phyloP scores from a whole-genome alignment of 1,140 invertebrate genomes.

The Kradibia gibbosae region DNA sequence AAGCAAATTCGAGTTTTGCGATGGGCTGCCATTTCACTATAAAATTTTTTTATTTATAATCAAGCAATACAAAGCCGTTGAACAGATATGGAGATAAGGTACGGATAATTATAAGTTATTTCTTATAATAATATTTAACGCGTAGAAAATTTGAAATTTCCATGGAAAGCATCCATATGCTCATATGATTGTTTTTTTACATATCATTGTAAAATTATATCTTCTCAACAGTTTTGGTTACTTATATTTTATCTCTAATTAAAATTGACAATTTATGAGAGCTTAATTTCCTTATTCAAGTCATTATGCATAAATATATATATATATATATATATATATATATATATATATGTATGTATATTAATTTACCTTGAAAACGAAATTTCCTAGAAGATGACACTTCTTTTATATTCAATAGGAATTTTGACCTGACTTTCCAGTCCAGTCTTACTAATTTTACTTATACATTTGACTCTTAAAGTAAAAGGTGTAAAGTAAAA shows the following conservation, averaged over 20 bases:
- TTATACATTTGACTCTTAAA: too few species aligned
- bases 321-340: too few species aligned
- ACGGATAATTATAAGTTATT: background rate
- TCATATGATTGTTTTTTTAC: background rate
- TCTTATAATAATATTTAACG: constrained; percentile 1
- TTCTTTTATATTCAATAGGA: too few species aligned
- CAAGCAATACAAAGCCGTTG: background rate
- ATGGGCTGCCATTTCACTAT: background rate
- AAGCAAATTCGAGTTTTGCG: background rate
- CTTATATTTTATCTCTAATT: background rate
- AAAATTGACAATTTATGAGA: background rate
- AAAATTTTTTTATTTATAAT: background rate
- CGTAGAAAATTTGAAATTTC: background rate
- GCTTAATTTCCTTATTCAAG: background rate
- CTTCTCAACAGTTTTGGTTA: background rate
- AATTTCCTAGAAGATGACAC: too few species aligned
- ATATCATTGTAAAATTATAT: constrained; percentile 10
- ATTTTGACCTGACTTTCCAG: too few species aligned
- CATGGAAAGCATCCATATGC: background rate
- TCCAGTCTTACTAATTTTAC: too few species aligned
- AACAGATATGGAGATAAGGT: background rate
- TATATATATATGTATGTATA: too few species aligned
- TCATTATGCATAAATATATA: background rate
- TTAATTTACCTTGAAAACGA: too few species aligned
- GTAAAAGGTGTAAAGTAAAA: too few species aligned